Evolutionary conservation across 2,888 invertebrate species (phyloP).

Genomic region (Amiota minor): DNA sequence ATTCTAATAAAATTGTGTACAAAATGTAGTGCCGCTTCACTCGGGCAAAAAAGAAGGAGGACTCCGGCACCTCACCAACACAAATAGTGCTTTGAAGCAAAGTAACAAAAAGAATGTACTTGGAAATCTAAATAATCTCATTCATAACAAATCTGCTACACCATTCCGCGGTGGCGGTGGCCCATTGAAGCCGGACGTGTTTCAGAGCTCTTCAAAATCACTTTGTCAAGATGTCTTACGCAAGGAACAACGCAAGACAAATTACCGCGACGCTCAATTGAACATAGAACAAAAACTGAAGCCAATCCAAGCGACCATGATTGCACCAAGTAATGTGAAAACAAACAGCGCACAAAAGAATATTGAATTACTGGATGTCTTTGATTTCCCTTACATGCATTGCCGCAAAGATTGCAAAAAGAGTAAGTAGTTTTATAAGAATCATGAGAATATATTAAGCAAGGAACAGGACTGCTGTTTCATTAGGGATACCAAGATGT

Average conservation of each 20-base stretch:
- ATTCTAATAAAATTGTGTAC: no score
- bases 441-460: not conserved
- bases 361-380: not conserved
- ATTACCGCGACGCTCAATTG: not conserved
- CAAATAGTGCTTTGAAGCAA: not conserved
- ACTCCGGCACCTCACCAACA: not conserved
- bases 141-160: constrained; percentile 9
- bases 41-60: constrained; percentile 4
- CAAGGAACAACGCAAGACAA: constrained; percentile 4
- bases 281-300: not conserved
- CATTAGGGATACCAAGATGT: no score
- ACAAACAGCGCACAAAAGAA: not conserved
- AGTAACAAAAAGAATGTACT: constrained; percentile 13
- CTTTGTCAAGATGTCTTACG: constrained; percentile 4
- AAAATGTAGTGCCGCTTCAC: constrained; percentile 2
- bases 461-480: no score
- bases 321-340: not conserved
- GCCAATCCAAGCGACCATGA: not conserved
- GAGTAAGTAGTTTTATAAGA: not conserved
- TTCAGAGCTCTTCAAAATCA: constrained; percentile 1
- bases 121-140: constrained; percentile 9
- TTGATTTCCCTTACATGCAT: not conserved
- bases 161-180: constrained; percentile 6
- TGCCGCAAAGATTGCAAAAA: constrained; percentile 10
- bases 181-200: constrained; percentile 5